phyloP scores from a whole-genome alignment of 1,140 invertebrate species.

The Drosophila truncata region DNA sequence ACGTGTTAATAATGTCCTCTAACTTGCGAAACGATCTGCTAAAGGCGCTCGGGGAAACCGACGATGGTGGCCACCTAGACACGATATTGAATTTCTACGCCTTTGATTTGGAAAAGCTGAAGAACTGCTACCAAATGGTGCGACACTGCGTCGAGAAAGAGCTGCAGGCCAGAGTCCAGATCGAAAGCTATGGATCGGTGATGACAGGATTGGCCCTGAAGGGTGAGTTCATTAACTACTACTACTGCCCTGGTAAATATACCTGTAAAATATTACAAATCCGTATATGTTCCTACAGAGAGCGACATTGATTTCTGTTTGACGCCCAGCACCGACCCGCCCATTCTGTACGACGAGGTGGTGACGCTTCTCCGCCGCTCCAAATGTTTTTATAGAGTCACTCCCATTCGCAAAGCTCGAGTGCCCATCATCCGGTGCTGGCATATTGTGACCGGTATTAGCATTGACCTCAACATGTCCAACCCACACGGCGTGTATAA shows the following conservation, averaged over 20 bases:
- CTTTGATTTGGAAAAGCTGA: slow-evolving; percentile 34
- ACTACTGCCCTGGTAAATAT: too few species aligned
- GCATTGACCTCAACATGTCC: slow-evolving; percentile 74
- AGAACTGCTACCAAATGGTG: slow-evolving; percentile 35
- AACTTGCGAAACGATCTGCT: neutral
- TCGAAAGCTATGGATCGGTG: slow-evolving; percentile 71
- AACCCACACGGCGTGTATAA: slow-evolving; percentile 64
- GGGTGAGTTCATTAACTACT: slow-evolving; percentile 33
- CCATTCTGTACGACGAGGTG: slow-evolving; percentile 56
- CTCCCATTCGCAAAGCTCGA: slow-evolving; percentile 63
- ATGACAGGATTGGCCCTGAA: slow-evolving; percentile 65
- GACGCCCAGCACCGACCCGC: slow-evolving; percentile 10
- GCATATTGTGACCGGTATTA: slow-evolving; percentile 58
- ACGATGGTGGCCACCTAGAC: slow-evolving; percentile 41
- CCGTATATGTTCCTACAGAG: slow-evolving; percentile 29
- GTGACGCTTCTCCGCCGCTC: slow-evolving; percentile 41
- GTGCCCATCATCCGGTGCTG: slow-evolving; percentile 76
- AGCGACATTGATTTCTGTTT: slow-evolving; percentile 78
- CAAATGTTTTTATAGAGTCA: slow-evolving; percentile 51
- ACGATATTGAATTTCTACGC: slow-evolving; percentile 48
- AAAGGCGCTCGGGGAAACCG: slow-evolving; percentile 19
- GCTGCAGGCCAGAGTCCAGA: slow-evolving; percentile 25
- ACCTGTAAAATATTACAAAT: neutral
- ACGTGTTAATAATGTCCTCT: neutral
- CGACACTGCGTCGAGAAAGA: slow-evolving; percentile 36